Conservation (phyloP, 2,888 invertebrate genomes). For the Nebria brevicollis region DNA sequence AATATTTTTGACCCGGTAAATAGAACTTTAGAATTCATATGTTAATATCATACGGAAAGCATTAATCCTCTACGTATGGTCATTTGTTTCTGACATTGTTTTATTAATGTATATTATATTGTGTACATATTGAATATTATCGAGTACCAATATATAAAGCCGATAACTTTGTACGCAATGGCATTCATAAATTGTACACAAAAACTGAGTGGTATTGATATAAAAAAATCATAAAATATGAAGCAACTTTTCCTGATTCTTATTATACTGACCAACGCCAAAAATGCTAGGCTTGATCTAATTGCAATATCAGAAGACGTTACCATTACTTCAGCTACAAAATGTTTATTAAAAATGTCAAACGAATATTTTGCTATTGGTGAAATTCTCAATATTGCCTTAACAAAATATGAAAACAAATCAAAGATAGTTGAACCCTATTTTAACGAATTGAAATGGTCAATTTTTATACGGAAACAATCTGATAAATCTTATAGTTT, state of each 20-base stretch:
- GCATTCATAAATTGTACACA: not conserved
- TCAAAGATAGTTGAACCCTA: not conserved
- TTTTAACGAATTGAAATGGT: conserved; percentile 5
- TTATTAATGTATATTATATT: not conserved
- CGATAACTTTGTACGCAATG: not conserved
- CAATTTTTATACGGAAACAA: conserved; percentile 3
- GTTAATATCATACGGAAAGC: not conserved
- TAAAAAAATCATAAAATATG: not conserved
- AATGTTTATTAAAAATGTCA: not conserved
- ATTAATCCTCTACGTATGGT: too few species aligned
- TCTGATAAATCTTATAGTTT: not conserved
- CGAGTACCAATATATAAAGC: not conserved
- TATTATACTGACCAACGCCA: not conserved
- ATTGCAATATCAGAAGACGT: not conserved
- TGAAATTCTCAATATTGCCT: not conserved
- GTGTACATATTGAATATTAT: not conserved
- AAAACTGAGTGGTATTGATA: not conserved
- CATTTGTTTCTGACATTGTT: not conserved
- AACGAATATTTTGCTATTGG: not conserved
- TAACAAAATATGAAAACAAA: not conserved
- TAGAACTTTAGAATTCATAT: not conserved
- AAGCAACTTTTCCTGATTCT: not conserved
- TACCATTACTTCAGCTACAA: not conserved
- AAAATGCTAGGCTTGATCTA: not conserved
- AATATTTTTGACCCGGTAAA: too few species aligned